A percentile compares a stretch with the other conserved stretches of the same genome.
Evolutionary conservation across 2,113 vertebrate species (phyloP).

Genomic region (rat (Rattus norvegicus)): GRCr8 NC_086036.1:71563501-71564000

Average conservation of each 20-base stretch:
- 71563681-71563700: not conserved
- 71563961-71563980: not conserved
- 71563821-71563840: not conserved
- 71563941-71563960: not conserved
- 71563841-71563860: not conserved
- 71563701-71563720: not conserved
- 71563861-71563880: not conserved
- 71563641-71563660: not conserved
- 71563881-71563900: too few species aligned
- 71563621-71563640: not conserved
- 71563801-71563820: not conserved
- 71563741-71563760: too few species aligned
- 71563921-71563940: not conserved
- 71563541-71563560: not conserved
- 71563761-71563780: not conserved
- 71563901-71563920: not conserved
- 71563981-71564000: not conserved
- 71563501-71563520: not conserved
- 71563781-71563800: not conserved
- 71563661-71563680: fast-evolving
- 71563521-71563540: fast-evolving
- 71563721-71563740: not conserved
- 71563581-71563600: fast-evolving
- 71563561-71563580: not conserved
- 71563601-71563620: not conserved